Evolutionary conservation across 64 coral and sea anemone genomes (phyloP).

Genomic region (Actinia tenebrosa): DNA sequence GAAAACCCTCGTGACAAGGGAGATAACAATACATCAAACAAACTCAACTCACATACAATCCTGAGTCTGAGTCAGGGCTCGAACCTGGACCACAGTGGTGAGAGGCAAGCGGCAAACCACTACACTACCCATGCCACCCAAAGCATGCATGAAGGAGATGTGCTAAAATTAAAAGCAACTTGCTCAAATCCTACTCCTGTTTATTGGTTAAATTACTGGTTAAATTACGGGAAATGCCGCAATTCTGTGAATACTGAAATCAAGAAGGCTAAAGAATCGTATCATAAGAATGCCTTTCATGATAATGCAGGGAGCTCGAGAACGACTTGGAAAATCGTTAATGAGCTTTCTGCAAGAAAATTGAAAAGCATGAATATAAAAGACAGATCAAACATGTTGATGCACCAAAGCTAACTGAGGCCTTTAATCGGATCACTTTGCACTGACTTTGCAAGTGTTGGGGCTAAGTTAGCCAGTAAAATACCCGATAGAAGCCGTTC

Average conservation of each 20-base stretch:
- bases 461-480: slow-evolving; percentile 12
- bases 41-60: no score
- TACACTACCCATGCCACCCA: no score
- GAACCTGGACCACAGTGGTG: no score
- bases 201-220: slow-evolving; percentile 11
- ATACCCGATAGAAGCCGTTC: background rate
- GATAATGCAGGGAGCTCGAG: slow-evolving; percentile 9
- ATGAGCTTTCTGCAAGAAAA: slow-evolving; percentile 53
- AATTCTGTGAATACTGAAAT: slow-evolving; percentile 37
- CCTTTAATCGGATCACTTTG: slow-evolving; percentile 40
- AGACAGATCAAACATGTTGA: slow-evolving; percentile 18
- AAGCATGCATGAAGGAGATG: no score
- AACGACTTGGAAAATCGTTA: slow-evolving; percentile 35
- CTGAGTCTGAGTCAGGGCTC: no score
- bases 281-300: slow-evolving; percentile 24
- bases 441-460: slow-evolving; percentile 35
- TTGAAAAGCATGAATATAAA: slow-evolving; percentile 5
- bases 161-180: no score
- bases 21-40: no score
- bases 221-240: slow-evolving; percentile 1
- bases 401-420: background rate
- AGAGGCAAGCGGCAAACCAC: no score
- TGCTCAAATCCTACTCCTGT: no score
- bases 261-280: slow-evolving; percentile 30
- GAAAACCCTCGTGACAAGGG: no score